A percentile compares a stretch with the other conserved stretches of the same genome.
Conservation (phyloP, 1,140 invertebrate genomes). For the Neodiprion virginianus region DNA sequence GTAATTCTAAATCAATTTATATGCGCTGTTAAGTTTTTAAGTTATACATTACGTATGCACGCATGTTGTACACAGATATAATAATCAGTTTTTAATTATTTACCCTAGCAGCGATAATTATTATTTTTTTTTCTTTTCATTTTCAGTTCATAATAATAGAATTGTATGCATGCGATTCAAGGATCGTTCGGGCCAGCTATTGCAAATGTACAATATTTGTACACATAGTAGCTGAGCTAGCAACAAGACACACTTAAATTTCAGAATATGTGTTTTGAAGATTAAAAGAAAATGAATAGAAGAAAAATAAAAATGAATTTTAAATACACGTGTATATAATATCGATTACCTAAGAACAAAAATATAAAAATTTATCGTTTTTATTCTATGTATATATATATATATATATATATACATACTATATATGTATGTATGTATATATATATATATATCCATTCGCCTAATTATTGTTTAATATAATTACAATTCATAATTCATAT, state of each 20-base stretch:
- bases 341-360: background rate
- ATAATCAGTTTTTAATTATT: slow-evolving; percentile 36
- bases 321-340: slow-evolving; percentile 44
- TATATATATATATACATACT: background rate
- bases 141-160: slow-evolving; percentile 30
- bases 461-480: slow-evolving; percentile 27
- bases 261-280: too few species aligned
- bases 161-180: slow-evolving; percentile 30
- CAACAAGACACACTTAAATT: too few species aligned
- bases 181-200: slow-evolving; percentile 34
- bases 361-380: background rate
- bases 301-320: slow-evolving; percentile 42
- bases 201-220: slow-evolving; percentile 27
- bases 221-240: slow-evolving; percentile 23
- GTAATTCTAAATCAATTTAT: slow-evolving; percentile 20
- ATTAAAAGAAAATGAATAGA: slow-evolving; percentile 25
- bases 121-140: slow-evolving; percentile 33
- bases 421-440: background rate
- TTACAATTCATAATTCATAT: slow-evolving; percentile 24
- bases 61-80: slow-evolving; percentile 4
- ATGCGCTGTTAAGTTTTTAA: slow-evolving; percentile 30
- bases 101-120: slow-evolving; percentile 35
- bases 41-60: slow-evolving; percentile 37
- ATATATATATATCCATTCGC: slow-evolving; percentile 24
- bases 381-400: background rate